phyloP scores from a whole-genome alignment of 1,140 invertebrate genomes.

The Matsumurasca onukii region DNA sequence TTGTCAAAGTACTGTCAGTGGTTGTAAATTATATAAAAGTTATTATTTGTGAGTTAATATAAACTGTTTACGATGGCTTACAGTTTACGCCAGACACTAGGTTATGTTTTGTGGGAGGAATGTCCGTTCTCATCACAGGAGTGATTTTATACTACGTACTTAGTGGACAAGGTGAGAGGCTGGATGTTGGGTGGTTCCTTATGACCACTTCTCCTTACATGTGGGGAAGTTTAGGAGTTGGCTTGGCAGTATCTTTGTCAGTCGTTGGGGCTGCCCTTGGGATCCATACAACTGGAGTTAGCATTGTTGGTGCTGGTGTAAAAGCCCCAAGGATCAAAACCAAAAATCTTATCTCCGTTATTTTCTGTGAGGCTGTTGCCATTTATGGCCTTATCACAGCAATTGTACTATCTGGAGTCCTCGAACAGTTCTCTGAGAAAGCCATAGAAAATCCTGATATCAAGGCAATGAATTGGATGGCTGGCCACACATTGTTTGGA shows the following conservation, averaged over 20 bases:
- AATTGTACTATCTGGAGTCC: conserved; percentile 87
- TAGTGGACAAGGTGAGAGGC: conserved; percentile 83
- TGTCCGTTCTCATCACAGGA: conserved; percentile 56
- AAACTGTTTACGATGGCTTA: conserved; percentile 16
- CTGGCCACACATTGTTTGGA: conserved; percentile 94
- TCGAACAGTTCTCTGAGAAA: conserved; percentile 54
- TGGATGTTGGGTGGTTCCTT: conserved; percentile 90
- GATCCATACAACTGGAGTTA: conserved; percentile 94
- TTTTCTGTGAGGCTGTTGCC: too few species aligned
- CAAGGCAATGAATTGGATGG: conserved; percentile 64
- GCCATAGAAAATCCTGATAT: conserved; percentile 45
- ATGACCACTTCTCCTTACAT: conserved; percentile 84
- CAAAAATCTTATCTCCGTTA: too few species aligned
- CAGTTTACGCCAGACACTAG: conserved; percentile 64
- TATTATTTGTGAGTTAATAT: too few species aligned
- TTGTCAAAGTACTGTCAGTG: too few species aligned
- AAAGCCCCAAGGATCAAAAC: conserved; percentile 99
- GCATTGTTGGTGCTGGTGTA: conserved; percentile 96
- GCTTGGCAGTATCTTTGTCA: conserved; percentile 88
- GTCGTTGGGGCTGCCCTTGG: conserved; percentile 97
- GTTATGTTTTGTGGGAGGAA: conserved; percentile 59
- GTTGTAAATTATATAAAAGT: too few species aligned
- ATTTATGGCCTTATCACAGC: conserved; percentile 99
- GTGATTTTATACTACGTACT: conserved; percentile 71
- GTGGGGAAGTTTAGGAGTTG: conserved; percentile 93